Base-by-base conservation (phyloP, 2,113 vertebrate genomes). In the Rhegmatorhina hoffmannsi region DNA sequence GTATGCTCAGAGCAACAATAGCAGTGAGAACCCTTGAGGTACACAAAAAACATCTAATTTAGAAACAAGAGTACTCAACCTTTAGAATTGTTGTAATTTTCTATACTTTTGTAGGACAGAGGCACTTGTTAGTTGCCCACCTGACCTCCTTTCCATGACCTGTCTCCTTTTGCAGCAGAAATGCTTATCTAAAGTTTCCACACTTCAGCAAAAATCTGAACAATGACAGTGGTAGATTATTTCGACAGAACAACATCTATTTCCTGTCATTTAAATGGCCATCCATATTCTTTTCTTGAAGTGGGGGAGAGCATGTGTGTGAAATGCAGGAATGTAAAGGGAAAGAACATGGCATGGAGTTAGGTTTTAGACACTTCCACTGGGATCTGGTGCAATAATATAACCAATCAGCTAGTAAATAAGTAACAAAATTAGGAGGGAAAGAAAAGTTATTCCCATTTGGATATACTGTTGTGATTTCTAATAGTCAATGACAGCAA, bases 301-400 rank as follows among this genome's bases (percentile, higher is more conserved):
- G 11, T 3, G 0, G 6, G 53, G 18, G 26, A 58, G 18, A 74
- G 6, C 1, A 3, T 1, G 2, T 6, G 11, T 34, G 55, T 77
- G 49, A 87, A 84, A 92, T 17, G 29, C 31, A 23, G 44, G 53
- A 72, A 66, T 34, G 43, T 33, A 72, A 64, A 40, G 5, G 9
- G 5, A 87, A 85, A 72, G 33, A 47, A 36, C 0, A 1, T 26
- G 40, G 23, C 46, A 53, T 17, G 40, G 15, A 56, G 49, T 15
- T 34, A 40, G 8, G 36, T 91, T 80, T 88, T 29, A 75, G 49
- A 62, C 24, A 34, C 25, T 83, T 95, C 56, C 38, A 83, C 3
- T 53, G 63, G 18, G 62, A 84, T 62, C 38, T 46, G 60, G 24
- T 36, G 44, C 21, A 81, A 63, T 26, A 80, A 47, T 6, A 3